phyloP scores from a whole-genome alignment of 2,113 vertebrate species.

The Axis porcinus region DNA sequence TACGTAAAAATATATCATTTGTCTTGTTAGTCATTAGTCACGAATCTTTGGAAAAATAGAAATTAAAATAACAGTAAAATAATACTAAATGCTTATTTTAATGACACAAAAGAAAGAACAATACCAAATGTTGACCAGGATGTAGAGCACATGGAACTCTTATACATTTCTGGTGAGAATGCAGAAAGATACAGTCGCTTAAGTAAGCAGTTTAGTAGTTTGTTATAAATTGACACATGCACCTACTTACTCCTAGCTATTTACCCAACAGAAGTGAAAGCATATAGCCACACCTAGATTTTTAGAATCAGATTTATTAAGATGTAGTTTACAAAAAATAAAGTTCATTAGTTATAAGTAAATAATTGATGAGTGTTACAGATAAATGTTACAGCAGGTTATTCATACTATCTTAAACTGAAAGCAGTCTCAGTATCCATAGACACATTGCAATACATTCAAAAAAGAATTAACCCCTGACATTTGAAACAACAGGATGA shows the following conservation, averaged over 20 bases:
- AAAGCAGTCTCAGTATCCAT: neutral
- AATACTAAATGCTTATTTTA: neutral
- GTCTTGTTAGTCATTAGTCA: neutral
- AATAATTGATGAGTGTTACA: neutral
- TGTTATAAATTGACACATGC: neutral
- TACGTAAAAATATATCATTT: neutral
- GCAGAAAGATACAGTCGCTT: neutral
- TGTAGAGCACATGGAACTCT: neutral
- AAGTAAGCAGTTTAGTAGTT: neutral
- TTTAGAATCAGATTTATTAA: neutral
- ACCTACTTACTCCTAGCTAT: neutral
- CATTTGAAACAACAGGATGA: neutral
- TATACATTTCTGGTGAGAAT: neutral
- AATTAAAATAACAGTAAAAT: neutral
- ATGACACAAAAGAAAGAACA: neutral
- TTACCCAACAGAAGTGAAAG: neutral
- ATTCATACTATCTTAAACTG: neutral
- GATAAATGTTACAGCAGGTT: neutral
- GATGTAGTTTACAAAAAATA: neutral
- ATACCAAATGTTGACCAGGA: neutral
- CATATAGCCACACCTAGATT: neutral
- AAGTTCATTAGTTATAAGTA: neutral
- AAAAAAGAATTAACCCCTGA: neutral
- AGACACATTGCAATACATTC: neutral
- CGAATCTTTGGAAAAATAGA: neutral